phyloP scores from a whole-genome alignment of 2,113 vertebrate species.

The Pyrgilauda ruficollis region DNA sequence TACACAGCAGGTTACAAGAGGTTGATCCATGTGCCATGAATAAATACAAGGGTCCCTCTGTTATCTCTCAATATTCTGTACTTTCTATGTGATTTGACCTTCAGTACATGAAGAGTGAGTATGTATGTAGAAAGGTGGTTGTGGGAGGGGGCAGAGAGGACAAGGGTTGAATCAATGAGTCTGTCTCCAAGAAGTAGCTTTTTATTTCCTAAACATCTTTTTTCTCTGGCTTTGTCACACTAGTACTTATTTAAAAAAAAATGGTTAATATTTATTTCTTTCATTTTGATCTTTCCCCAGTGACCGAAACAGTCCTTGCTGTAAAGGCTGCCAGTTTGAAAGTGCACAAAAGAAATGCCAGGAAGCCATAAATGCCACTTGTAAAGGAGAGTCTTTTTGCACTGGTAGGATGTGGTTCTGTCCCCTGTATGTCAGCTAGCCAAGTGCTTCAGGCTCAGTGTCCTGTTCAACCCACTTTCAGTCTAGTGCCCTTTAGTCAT shows the following conservation, averaged over 20 bases:
- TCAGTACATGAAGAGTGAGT: background rate
- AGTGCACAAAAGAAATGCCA: slow-evolving; percentile 86
- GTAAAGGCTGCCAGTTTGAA: slow-evolving; percentile 86
- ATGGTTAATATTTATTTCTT: background rate
- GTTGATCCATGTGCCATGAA: background rate
- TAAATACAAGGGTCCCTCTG: background rate
- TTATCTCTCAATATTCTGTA: background rate
- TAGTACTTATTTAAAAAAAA: background rate
- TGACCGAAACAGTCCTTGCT: slow-evolving; percentile 95
- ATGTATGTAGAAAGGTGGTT: background rate
- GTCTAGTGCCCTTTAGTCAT: background rate
- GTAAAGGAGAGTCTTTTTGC: slow-evolving; percentile 90
- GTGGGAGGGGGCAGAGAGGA: background rate
- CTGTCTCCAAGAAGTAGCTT: background rate
- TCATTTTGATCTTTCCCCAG: slow-evolving; percentile 67
- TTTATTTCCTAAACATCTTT: background rate
- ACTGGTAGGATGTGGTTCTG: slow-evolving; percentile 77
- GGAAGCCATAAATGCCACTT: slow-evolving; percentile 93
- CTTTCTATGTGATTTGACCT: background rate
- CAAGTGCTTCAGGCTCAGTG: background rate
- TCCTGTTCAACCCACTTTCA: background rate
- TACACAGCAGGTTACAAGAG: background rate
- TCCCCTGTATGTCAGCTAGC: background rate
- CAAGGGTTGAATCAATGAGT: background rate
- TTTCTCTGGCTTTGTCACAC: background rate